Conservation (phyloP, 2,888 invertebrate species). For the Drosophila acutilabella region DNA sequence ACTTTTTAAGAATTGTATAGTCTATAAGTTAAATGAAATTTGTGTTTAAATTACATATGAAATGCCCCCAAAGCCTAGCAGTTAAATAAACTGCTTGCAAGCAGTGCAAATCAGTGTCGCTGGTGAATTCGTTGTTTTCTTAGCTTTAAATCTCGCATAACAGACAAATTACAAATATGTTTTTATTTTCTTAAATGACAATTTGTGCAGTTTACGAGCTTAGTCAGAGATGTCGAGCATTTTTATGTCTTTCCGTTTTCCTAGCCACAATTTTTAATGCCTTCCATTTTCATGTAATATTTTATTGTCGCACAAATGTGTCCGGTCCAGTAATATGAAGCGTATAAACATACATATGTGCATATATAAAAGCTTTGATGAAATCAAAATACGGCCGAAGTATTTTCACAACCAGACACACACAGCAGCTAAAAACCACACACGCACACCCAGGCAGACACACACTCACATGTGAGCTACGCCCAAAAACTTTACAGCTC, state of each 20-base stretch:
- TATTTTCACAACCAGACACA: slow-evolving; percentile 65
- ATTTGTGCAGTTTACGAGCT: slow-evolving; percentile 59
- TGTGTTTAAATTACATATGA: background rate
- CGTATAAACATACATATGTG: background rate
- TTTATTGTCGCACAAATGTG: slow-evolving; percentile 66
- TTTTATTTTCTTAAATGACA: slow-evolving; percentile 36
- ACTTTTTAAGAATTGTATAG: background rate
- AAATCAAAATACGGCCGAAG: slow-evolving; percentile 77
- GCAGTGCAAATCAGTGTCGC: background rate
- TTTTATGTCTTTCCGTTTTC: slow-evolving; percentile 18
- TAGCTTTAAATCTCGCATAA: background rate
- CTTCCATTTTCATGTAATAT: slow-evolving; percentile 44
- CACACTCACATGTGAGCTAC: slow-evolving; percentile 1
- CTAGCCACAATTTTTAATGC: slow-evolving; percentile 51
- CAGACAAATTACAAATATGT: slow-evolving; percentile 33
- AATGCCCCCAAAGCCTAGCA: background rate
- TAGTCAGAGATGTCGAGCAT: slow-evolving; percentile 13
- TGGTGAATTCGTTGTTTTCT: background rate
- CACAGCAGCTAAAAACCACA: background rate
- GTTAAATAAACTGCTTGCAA: background rate
- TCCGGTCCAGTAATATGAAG: slow-evolving; percentile 65
- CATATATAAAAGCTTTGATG: slow-evolving; percentile 74
- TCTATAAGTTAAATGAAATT: background rate
- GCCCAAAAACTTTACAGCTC: slow-evolving; percentile 75
- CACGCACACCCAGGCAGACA: slow-evolving; percentile 1